phyloP scores from a whole-genome alignment of 92 coral and sea anemone species.

The Bergia sp. region DNA sequence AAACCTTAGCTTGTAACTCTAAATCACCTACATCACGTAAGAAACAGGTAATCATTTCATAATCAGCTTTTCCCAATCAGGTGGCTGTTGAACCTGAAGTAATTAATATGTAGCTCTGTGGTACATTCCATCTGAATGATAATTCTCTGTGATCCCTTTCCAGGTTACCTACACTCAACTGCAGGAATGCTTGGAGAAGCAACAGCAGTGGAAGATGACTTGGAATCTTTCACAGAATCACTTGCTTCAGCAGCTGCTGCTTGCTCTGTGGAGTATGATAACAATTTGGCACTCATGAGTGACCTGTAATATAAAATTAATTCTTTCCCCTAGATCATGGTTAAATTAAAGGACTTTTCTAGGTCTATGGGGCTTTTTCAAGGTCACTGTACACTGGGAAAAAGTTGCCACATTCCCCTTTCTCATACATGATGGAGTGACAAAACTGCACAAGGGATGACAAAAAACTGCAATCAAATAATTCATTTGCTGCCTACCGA shows the following conservation, averaged over 20 bases:
- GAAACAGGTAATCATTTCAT: conserved; percentile 11
- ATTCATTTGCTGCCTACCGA: too few species aligned
- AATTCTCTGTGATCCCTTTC: background rate
- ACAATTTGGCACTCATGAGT: background rate
- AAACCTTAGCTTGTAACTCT: conserved; percentile 7
- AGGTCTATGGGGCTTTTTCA: too few species aligned
- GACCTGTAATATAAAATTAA: background rate
- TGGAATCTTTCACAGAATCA: conserved; percentile 55
- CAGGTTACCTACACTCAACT: conserved; percentile 93
- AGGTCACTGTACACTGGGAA: too few species aligned
- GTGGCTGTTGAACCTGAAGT: background rate
- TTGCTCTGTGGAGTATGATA: conserved; percentile 38
- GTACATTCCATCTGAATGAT: conserved; percentile 1
- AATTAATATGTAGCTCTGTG: conserved; percentile 23
- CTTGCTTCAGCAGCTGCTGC: conserved; percentile 63
- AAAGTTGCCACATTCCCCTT: too few species aligned
- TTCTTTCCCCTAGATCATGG: too few species aligned
- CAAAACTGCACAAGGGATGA: too few species aligned
- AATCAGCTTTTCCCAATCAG: background rate
- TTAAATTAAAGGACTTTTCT: too few species aligned
- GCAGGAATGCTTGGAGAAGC: conserved; percentile 66
- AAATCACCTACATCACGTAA: conserved; percentile 37
- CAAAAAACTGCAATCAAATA: too few species aligned
- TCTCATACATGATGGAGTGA: too few species aligned
- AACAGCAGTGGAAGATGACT: conserved; percentile 62